These are phyloP conservation scores for Mobula birostris DNA, from an alignment of 2,113 vertebrate species.

Conservation along the genomic window DNA sequence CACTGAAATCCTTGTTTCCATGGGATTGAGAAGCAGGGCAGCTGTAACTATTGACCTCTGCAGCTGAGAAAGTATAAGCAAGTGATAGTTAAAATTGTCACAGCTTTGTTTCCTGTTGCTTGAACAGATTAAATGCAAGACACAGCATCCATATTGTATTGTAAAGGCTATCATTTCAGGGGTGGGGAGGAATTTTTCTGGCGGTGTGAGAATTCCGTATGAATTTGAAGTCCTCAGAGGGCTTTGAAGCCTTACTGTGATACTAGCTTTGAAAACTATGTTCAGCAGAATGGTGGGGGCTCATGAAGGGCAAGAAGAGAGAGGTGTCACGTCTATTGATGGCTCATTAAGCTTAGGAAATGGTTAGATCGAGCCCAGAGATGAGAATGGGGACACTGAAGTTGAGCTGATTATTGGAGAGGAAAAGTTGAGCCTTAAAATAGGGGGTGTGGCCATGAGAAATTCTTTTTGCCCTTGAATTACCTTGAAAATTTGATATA, in stretches of 20 bases:
- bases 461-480: background rate
- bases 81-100: background rate
- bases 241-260: background rate
- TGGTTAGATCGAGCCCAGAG: background rate
- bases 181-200: constrained; percentile 11
- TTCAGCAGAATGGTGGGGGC: background rate
- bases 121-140: background rate
- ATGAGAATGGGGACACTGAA: background rate
- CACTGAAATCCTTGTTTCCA: constrained; percentile 15
- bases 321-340: background rate
- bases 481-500: background rate
- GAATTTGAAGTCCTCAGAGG: background rate
- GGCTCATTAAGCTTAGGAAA: background rate
- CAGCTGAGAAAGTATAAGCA: background rate
- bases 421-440: background rate
- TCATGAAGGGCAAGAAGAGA: background rate
- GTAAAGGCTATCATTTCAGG: background rate
- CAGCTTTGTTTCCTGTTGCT: background rate
- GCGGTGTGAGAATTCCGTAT: background rate
- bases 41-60: constrained; percentile 26
- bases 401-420: background rate
- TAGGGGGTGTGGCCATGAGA: background rate
- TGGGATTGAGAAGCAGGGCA: background rate
- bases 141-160: constrained; percentile 13
- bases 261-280: background rate